These are phyloP conservation scores for Aspiorhynchus laticeps DNA, from an alignment of 2,113 vertebrate genomes.

Conservation along the genomic window DNA sequence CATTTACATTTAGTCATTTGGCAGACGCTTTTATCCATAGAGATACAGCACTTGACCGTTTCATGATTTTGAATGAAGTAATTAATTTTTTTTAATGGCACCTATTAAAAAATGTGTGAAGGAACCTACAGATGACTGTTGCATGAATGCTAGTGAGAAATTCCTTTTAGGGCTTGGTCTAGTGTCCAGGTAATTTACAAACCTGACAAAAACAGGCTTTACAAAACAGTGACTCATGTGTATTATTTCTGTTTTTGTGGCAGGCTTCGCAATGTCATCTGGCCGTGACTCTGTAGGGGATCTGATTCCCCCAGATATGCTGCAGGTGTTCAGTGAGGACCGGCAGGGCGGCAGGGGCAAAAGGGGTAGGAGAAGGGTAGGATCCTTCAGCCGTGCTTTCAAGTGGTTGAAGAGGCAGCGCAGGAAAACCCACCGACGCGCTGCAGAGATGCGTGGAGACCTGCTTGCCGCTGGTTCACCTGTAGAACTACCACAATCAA, in stretches of 20 bases:
- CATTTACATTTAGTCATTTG: too few relatives aligned
- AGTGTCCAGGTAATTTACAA: background rate
- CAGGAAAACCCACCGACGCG: slow-evolving; percentile 70
- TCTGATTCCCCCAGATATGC: slow-evolving; percentile 79
- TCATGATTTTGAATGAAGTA: background rate
- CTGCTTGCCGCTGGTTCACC: slow-evolving; percentile 56
- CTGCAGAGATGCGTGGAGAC: slow-evolving; percentile 53
- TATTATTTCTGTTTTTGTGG: background rate
- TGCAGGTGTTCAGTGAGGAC: slow-evolving; percentile 75
- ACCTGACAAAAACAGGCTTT: background rate
- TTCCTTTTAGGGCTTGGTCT: background rate
- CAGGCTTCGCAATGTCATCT: slow-evolving; percentile 69
- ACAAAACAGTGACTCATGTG: background rate
- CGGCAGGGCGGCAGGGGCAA: slow-evolving; percentile 69
- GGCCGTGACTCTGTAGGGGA: slow-evolving; percentile 76
- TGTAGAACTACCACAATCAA: slow-evolving; percentile 14
- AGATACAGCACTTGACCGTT: background rate
- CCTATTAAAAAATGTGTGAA: background rate
- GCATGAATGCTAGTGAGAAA: background rate
- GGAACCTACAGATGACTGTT: background rate
- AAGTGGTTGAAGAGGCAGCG: slow-evolving; percentile 79
- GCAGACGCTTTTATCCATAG: too few relatives aligned
- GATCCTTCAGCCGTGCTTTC: slow-evolving; percentile 74
- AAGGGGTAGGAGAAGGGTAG: slow-evolving; percentile 66
- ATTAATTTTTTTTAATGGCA: background rate